These are phyloP conservation scores for Choloepus hoffmanni DNA, from an alignment of 2,113 vertebrate genomes.

Conservation along the genomic window DNA sequence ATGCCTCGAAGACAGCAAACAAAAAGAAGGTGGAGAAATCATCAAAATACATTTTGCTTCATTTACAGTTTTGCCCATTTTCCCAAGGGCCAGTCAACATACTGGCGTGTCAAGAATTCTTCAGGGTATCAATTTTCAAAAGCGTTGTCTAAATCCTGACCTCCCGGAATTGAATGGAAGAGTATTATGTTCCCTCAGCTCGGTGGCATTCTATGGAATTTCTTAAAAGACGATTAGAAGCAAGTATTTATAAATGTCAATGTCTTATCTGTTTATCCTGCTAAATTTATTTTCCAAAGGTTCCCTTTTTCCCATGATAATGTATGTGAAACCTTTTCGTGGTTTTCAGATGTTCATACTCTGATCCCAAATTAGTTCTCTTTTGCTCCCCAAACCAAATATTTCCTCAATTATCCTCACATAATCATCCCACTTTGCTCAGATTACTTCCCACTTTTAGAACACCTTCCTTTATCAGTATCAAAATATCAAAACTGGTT, in stretches of 20 bases:
- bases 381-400: not conserved
- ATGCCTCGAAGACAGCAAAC: not conserved
- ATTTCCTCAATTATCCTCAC: not conserved
- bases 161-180: not conserved
- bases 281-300: not conserved
- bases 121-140: constrained; percentile 42
- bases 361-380: not conserved
- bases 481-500: not conserved
- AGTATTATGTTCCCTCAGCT: not conserved
- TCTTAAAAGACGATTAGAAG: not conserved
- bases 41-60: not conserved
- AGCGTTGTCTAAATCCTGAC: not conserved
- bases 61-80: constrained; percentile 20
- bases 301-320: not conserved
- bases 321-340: not conserved
- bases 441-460: not conserved
- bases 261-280: not conserved
- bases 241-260: not conserved
- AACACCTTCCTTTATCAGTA: not conserved
- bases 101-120: constrained; percentile 28
- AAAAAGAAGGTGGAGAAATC: not conserved
- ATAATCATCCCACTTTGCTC: not conserved
- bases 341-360: constrained; percentile 15
- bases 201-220: not conserved
- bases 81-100: not conserved